phyloP scores from a whole-genome alignment of 2,888 invertebrate genomes.

The Agrotis segetum region DNA sequence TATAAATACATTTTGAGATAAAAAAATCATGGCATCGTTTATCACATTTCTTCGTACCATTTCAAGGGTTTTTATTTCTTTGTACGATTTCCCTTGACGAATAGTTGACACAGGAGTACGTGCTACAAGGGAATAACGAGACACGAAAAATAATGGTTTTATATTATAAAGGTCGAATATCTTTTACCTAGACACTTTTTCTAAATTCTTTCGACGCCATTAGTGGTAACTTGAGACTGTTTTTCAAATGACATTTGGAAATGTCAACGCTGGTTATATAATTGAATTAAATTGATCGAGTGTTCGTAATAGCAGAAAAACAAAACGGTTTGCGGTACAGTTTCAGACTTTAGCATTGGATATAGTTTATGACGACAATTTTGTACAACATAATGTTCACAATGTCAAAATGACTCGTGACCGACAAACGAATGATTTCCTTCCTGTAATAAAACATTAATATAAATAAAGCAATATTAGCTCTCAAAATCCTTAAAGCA shows the following conservation, averaged over 20 bases:
- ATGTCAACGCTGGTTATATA: neutral
- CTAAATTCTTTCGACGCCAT: neutral
- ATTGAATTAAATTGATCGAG: slow-evolving; percentile 7
- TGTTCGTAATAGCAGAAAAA: neutral
- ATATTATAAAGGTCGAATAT: slow-evolving; percentile 12
- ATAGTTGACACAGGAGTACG: slow-evolving; percentile 9
- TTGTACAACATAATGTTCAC: slow-evolving; percentile 18
- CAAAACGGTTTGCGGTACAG: neutral
- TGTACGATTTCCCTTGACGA: slow-evolving; percentile 16
- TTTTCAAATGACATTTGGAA: neutral
- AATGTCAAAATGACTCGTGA: slow-evolving; percentile 19
- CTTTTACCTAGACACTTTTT: slow-evolving; percentile 12
- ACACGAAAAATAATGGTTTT: neutral
- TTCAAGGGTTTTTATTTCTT: slow-evolving; percentile 14
- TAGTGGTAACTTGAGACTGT: neutral
- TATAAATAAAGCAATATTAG: neutral
- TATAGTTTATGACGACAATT: slow-evolving; percentile 25
- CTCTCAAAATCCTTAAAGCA: slow-evolving; percentile 1
- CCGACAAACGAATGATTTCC: slow-evolving; percentile 15
- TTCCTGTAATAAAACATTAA: slow-evolving; percentile 29
- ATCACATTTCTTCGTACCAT: slow-evolving; percentile 15
- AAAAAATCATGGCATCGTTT: slow-evolving; percentile 33
- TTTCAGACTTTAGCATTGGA: slow-evolving; percentile 6
- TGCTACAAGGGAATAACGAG: neutral
- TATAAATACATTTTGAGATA: slow-evolving; percentile 60